A percentile compares a stretch with the other conserved stretches of the same genome.
These are phyloP conservation scores for Heliconius cydno DNA, from an alignment of 2,888 invertebrate genomes.

Conservation along the genomic window DNA sequence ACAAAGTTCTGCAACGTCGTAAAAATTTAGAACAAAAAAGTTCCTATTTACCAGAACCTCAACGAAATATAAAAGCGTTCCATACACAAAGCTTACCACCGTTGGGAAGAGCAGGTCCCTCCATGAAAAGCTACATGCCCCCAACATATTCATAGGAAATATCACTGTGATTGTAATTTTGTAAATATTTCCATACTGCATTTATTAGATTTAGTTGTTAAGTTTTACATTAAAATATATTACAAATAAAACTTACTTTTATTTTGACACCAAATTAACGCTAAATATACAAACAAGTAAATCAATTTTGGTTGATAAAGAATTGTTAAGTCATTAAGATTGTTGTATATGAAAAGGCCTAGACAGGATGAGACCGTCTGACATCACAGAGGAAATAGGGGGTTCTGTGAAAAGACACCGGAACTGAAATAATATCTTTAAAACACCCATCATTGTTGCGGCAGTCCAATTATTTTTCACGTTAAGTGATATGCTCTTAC, in stretches of 20 bases:
- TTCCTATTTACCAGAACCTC: constrained; percentile 59
- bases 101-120: constrained; percentile 75
- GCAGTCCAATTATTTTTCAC: constrained; percentile 46
- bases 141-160: constrained; percentile 66
- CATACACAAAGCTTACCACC: constrained; percentile 67
- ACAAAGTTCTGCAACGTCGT: constrained; percentile 74
- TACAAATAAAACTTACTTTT: not conserved
- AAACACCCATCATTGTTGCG: constrained; percentile 46
- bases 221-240: constrained; percentile 21
- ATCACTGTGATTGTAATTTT: constrained; percentile 61
- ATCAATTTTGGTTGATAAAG: constrained; percentile 18
- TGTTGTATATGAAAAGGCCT: constrained; percentile 43
- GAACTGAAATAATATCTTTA: constrained; percentile 47
- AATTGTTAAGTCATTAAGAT: constrained; percentile 42
- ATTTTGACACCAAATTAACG: not conserved
- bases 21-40: constrained; percentile 57
- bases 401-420: constrained; percentile 47
- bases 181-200: constrained; percentile 57
- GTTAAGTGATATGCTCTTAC: constrained; percentile 29
- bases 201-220: constrained; percentile 66
- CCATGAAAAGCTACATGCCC: constrained; percentile 74
- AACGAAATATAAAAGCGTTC: constrained; percentile 60
- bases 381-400: constrained; percentile 46
- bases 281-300: constrained; percentile 26
- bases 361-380: constrained; percentile 47